A percentile compares a stretch with the other conserved stretches of the same genome.
Conservation (phyloP, 64 coral and sea anemone species). For the Astreopora myriophthalma region DNA sequence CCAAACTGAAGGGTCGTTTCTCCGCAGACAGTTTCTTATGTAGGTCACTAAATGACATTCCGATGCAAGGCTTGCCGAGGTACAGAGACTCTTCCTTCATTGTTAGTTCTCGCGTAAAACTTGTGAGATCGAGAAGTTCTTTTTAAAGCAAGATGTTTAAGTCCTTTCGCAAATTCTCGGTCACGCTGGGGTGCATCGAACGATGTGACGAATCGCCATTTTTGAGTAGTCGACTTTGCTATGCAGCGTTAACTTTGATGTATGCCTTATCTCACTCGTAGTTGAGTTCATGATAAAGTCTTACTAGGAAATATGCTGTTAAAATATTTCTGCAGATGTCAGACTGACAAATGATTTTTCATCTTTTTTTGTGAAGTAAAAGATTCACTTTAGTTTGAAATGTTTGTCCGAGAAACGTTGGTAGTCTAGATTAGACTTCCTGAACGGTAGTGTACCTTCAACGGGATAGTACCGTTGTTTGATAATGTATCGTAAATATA, state of each 20-base stretch:
- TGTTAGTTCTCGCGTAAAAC: too few relatives aligned
- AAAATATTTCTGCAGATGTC: neutral
- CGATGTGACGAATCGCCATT: neutral
- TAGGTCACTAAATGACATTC: neutral
- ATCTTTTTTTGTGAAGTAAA: neutral
- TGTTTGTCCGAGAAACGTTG: neutral
- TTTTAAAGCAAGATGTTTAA: neutral
- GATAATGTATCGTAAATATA: neutral
- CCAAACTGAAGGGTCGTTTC: neutral
- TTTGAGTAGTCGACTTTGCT: neutral
- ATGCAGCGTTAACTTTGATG: neutral
- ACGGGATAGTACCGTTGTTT: neutral
- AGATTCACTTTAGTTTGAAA: neutral
- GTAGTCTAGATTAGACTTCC: too few relatives aligned
- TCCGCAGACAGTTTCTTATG: neutral
- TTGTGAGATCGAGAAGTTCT: too few relatives aligned
- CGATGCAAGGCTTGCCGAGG: neutral
- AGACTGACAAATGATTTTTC: neutral
- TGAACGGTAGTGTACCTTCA: too few relatives aligned
- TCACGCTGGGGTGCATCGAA: neutral
- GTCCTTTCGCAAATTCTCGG: neutral
- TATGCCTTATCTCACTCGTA: neutral
- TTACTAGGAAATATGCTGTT: neutral
- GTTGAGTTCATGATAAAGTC: neutral
- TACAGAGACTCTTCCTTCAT: neutral